Percentiles rank a stretch among this genome's conserved stretches.
Evolutionary conservation across 2,113 vertebrate genomes (phyloP).

Genomic region (Gopherus flavomarginatus): DNA sequence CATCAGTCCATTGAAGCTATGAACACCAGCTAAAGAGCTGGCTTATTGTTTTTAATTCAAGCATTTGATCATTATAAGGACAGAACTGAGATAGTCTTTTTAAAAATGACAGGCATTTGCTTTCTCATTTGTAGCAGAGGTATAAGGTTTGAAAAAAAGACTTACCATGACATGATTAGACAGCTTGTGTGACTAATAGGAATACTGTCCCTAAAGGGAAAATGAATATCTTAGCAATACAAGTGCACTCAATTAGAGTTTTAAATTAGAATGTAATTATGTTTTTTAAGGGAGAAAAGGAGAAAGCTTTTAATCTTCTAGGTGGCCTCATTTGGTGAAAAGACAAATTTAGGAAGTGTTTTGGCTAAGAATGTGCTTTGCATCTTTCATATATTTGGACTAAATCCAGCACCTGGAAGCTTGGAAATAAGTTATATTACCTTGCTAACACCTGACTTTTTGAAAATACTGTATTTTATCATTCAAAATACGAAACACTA

Average conservation of each 20-base stretch:
- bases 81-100: conserved; percentile 45
- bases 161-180: conserved; percentile 70
- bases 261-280: conserved; percentile 79
- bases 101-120: conserved; percentile 27
- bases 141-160: conserved; percentile 47
- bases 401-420: conserved; percentile 37
- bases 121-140: conserved; percentile 70
- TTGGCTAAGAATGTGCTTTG: conserved; percentile 54
- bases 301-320: conserved; percentile 72
- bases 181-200: conserved; percentile 78
- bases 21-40: not conserved
- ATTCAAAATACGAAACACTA: conserved; percentile 36
- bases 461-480: conserved; percentile 17
- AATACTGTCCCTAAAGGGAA: conserved; percentile 75
- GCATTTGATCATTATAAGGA: conserved; percentile 37
- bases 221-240: conserved; percentile 68
- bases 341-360: conserved; percentile 69
- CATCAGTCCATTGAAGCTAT: not conserved
- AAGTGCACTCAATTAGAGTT: conserved; percentile 77
- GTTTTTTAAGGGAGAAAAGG: conserved; percentile 48
- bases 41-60: conserved; percentile 25
- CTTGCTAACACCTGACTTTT: conserved; percentile 48
- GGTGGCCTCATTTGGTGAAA: conserved; percentile 67
- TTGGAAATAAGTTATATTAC: conserved; percentile 30
- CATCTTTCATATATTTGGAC: conserved; percentile 61